A percentile compares a stretch with the other conserved stretches of the same genome.
phyloP scores from a whole-genome alignment of 2,113 vertebrate genomes.

The Nibea albiflora region DNA sequence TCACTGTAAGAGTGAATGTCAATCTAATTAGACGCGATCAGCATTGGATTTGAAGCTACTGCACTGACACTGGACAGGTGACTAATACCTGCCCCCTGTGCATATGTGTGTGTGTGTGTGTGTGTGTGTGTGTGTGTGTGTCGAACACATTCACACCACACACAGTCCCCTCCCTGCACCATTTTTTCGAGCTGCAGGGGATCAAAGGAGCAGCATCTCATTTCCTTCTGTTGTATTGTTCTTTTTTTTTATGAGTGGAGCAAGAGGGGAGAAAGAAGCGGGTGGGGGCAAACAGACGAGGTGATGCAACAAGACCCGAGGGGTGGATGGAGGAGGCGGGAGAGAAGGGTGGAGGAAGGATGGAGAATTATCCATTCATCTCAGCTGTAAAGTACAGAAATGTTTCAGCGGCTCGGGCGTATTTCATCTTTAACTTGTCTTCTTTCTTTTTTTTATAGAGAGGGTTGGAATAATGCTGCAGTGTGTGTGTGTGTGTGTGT shows the following conservation, averaged over 20 bases:
- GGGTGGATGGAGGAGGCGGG: not conserved
- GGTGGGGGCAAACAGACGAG: slow-evolving; percentile 1
- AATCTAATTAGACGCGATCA: slow-evolving; percentile 39
- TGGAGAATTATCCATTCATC: slow-evolving; percentile 58
- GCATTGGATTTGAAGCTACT: slow-evolving; percentile 41
- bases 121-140: slow-evolving; percentile 9
- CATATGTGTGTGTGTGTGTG: not conserved
- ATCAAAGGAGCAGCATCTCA: slow-evolving; percentile 60
- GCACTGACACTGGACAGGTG: slow-evolving; percentile 26
- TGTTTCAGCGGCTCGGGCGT: slow-evolving; percentile 25
- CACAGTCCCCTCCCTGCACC: slow-evolving; percentile 47
- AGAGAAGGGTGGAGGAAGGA: not conserved
- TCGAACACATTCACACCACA: slow-evolving; percentile 3
- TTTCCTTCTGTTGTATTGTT: slow-evolving; percentile 64
- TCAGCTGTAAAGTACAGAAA: slow-evolving; percentile 51
- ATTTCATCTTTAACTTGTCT: slow-evolving; percentile 65
- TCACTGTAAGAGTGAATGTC: slow-evolving; percentile 13
- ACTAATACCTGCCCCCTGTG: not conserved
- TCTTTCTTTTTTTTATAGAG: slow-evolving; percentile 52
- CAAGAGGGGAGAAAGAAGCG: not conserved
- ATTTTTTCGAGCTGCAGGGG: slow-evolving; percentile 53
- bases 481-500: slow-evolving; percentile 34
- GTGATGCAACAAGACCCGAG: slow-evolving; percentile 42
- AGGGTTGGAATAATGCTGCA: slow-evolving; percentile 65
- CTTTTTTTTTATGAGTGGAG: slow-evolving; percentile 57